Conservation (phyloP, 2,888 invertebrate species). For the Diarsia mendica region DNA sequence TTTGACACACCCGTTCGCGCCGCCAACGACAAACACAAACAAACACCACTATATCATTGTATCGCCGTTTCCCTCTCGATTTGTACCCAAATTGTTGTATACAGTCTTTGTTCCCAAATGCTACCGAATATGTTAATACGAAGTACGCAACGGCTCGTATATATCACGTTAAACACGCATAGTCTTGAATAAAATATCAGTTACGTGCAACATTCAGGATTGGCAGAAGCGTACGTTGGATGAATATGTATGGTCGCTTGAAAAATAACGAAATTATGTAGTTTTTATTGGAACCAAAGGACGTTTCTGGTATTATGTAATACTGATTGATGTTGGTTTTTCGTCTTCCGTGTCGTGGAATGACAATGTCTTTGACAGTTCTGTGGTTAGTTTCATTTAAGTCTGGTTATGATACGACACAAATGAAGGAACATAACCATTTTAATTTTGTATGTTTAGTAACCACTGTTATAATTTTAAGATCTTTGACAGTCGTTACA, state of each 20-base stretch:
- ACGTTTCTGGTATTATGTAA: not conserved
- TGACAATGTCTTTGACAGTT: no score
- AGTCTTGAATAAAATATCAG: conserved; percentile 76
- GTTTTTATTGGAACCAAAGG: conserved; percentile 4
- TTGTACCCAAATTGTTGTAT: conserved; percentile 62
- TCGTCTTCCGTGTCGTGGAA: not conserved
- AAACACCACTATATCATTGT: conserved; percentile 44
- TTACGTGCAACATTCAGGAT: conserved; percentile 61
- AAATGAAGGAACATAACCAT: not conserved
- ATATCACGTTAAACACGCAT: conserved; percentile 71
- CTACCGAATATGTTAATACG: conserved; percentile 66
- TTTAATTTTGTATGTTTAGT: no score
- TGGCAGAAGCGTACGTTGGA: conserved; percentile 40
- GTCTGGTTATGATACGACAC: not conserved
- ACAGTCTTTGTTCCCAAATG: conserved; percentile 58
- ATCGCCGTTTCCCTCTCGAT: conserved; percentile 43
- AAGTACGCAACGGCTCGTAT: conserved; percentile 57
- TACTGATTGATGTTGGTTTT: not conserved
- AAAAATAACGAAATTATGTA: conserved; percentile 32
- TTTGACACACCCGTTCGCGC: conserved; percentile 36
- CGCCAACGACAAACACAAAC: conserved; percentile 31
- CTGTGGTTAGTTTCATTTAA: not conserved
- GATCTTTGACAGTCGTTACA: no score
- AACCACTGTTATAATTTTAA: no score
- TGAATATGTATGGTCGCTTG: conserved; percentile 58